Percentiles rank a stretch among this genome's conserved stretches.
Conservation (phyloP, 2,888 invertebrate genomes). For the Vesta saturnalis region DNA sequence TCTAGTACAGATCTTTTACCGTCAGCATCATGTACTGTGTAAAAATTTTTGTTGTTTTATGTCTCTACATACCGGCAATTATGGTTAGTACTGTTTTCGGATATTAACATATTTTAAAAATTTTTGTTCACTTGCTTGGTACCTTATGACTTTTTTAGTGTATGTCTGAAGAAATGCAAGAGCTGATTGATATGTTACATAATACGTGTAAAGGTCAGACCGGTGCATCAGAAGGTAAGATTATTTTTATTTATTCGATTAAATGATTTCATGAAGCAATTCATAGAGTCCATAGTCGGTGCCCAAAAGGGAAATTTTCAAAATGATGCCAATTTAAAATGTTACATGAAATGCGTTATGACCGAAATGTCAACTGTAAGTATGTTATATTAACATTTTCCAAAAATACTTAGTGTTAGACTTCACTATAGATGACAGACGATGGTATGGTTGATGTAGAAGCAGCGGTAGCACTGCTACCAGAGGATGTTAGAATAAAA, state of each 20-base stretch:
- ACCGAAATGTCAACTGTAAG: constrained; percentile 54
- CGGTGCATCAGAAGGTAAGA: constrained; percentile 58
- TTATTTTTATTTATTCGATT: not conserved
- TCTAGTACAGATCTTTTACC: not conserved
- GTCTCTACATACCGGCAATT: constrained; percentile 22
- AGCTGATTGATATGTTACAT: constrained; percentile 57
- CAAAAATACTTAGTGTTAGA: not conserved
- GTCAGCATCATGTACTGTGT: constrained; percentile 9
- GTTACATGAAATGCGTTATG: constrained; percentile 57
- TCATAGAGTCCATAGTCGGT: constrained; percentile 50
- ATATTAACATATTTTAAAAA: too few species aligned
- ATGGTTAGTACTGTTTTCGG: constrained; percentile 30
- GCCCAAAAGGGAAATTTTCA: constrained; percentile 55
- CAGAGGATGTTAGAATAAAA: constrained; percentile 53
- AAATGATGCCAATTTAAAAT: constrained; percentile 56
- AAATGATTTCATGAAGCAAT: not conserved
- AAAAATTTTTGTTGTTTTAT: constrained; percentile 24
- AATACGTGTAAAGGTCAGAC: constrained; percentile 58
- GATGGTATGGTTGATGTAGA: constrained; percentile 60
- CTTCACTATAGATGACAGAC: constrained; percentile 55
- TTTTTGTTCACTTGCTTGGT: too few species aligned
- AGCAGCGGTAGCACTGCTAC: constrained; percentile 57
- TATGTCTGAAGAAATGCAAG: constrained; percentile 55
- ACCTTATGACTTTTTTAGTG: constrained; percentile 14
- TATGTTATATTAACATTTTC: constrained; percentile 19